These are phyloP conservation scores for Lutraria lutraria DNA, from an alignment of 2,888 invertebrate genomes.

Conservation along the genomic window DNA sequence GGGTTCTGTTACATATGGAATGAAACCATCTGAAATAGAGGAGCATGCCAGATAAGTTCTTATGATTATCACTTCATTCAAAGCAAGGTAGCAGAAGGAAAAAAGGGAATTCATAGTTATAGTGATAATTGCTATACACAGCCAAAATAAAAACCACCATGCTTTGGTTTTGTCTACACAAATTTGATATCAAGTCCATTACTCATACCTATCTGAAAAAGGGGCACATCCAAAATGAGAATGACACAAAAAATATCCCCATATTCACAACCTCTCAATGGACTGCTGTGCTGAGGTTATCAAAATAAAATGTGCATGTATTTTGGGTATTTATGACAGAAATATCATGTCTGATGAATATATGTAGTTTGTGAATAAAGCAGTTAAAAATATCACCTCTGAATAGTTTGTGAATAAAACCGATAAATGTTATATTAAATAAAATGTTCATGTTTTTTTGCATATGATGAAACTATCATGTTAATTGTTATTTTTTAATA, in stretches of 20 bases:
- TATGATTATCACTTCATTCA: neutral
- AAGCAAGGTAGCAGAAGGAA: neutral
- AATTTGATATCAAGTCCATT: neutral
- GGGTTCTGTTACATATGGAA: constrained; percentile 59
- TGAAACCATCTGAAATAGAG: constrained; percentile 48
- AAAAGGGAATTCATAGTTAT: constrained; percentile 19
- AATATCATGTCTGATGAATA: no score
- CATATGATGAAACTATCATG: no score
- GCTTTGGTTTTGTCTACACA: neutral
- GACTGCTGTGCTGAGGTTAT: constrained; percentile 1
- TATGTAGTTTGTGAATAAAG: no score
- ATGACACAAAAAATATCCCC: constrained; percentile 25
- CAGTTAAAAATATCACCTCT: no score
- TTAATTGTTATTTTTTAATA: no score
- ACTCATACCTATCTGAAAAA: constrained; percentile 32
- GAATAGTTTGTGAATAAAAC: no score
- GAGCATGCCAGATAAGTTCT: constrained; percentile 15
- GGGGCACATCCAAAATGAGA: no score
- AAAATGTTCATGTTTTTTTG: no score
- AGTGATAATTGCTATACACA: constrained; percentile 47
- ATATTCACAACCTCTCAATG: constrained; percentile 24
- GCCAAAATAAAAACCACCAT: constrained; percentile 44
- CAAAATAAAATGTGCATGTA: neutral
- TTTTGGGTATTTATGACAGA: no score
- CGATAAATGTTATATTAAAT: no score